These are phyloP conservation scores for Anaspis maculata DNA, from an alignment of 2,888 invertebrate genomes.

Conservation along the genomic window DNA sequence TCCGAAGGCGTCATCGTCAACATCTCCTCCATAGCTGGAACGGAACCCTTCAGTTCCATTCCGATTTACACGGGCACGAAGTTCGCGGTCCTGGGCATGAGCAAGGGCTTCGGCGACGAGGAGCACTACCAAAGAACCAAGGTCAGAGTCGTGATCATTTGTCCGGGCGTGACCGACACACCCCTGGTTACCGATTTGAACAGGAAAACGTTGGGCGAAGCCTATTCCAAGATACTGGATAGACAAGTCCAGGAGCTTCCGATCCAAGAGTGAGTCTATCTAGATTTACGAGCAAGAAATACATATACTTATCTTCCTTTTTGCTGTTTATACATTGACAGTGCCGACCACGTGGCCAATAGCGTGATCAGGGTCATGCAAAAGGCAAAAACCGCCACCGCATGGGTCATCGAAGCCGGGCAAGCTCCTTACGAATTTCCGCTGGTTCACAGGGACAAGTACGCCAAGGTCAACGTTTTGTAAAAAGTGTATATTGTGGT, in stretches of 20 bases:
- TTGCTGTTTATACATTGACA: too few relatives aligned
- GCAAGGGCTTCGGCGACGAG: constrained; percentile 26
- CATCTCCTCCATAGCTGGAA: constrained; percentile 42
- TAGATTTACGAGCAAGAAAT: too few relatives aligned
- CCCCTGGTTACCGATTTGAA: constrained; percentile 26
- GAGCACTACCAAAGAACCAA: constrained; percentile 34
- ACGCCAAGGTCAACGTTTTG: too few relatives aligned
- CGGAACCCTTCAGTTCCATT: constrained; percentile 26
- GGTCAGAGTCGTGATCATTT: constrained; percentile 37
- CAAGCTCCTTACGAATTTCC: constrained; percentile 32
- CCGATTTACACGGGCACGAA: constrained; percentile 40
- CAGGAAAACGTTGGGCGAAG: constrained; percentile 16
- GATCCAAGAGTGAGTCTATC: constrained; percentile 21
- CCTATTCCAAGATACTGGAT: constrained; percentile 13
- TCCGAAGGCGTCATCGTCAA: constrained; percentile 44
- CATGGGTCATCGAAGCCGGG: constrained; percentile 44
- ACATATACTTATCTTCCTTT: constrained; percentile 21
- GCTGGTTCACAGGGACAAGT: constrained; percentile 11
- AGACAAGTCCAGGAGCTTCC: constrained; percentile 2
- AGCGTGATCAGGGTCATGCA: constrained; percentile 27
- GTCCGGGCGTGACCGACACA: constrained; percentile 40
- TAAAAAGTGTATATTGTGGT: too few relatives aligned
- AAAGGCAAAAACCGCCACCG: constrained; percentile 40
- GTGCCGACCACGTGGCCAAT: constrained; percentile 23
- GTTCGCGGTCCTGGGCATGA: constrained; percentile 34